Conservation (phyloP, 2,797 vertebrate genomes). For the Pangasius sanitwongsei region DNA sequence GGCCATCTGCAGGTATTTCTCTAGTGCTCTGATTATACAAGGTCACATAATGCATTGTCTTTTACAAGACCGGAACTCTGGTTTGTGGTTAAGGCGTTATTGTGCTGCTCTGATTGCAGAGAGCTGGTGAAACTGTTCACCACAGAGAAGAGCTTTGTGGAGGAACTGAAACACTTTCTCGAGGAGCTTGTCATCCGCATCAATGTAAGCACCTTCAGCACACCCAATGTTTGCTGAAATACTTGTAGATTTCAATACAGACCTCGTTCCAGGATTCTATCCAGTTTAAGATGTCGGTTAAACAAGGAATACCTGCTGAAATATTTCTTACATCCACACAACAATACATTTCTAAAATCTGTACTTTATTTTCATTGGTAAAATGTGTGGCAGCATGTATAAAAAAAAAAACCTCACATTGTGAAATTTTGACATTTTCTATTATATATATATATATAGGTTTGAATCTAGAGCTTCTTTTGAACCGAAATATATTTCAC, state of each 20-base stretch:
- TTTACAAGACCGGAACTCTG: background rate
- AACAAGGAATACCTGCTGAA: background rate
- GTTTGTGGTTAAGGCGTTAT: conserved; percentile 24
- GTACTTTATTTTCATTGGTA: background rate
- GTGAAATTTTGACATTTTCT: background rate
- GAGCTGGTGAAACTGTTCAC: conserved; percentile 81
- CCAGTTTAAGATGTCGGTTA: background rate
- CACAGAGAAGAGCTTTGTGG: conserved; percentile 66
- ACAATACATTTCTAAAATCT: background rate
- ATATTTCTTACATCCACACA: background rate
- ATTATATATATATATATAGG: too few relatives aligned
- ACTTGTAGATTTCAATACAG: background rate
- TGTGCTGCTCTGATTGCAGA: conserved; percentile 64
- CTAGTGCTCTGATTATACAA: background rate
- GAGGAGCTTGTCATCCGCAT: conserved; percentile 66
- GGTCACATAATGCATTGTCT: background rate
- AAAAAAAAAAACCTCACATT: background rate
- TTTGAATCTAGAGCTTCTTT: background rate
- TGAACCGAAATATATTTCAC: background rate
- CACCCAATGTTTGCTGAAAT: background rate
- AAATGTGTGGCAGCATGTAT: background rate
- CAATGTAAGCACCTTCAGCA: conserved; percentile 64
- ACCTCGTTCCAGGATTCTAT: background rate
- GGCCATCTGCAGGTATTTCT: conserved; percentile 77
- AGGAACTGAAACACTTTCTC: conserved; percentile 74